Percentiles rank a stretch among this genome's conserved stretches.
phyloP scores from a whole-genome alignment of 2,888 invertebrate species.

The Trichacis sp. region DNA sequence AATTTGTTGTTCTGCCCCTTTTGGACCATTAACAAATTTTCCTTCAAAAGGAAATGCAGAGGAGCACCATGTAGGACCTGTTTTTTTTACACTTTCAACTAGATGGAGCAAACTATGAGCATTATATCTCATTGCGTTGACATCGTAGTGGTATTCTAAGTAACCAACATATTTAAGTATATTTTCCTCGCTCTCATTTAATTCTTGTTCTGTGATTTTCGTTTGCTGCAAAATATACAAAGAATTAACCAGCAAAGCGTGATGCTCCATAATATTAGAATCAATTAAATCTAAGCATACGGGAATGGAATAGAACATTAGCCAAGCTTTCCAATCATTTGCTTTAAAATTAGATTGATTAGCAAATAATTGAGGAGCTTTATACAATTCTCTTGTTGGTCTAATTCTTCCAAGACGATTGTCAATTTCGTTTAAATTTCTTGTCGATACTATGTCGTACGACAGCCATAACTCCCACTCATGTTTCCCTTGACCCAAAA shows the following conservation, averaged over 20 bases:
- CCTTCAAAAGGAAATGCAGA: background rate
- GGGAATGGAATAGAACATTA: slow-evolving; percentile 1
- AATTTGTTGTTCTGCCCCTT: slow-evolving; percentile 5
- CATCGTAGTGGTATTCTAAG: background rate
- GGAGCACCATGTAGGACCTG: background rate
- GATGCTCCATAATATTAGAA: slow-evolving; percentile 2
- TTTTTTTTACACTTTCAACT: background rate
- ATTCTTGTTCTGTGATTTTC: no score
- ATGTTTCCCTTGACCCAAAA: background rate
- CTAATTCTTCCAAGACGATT: background rate
- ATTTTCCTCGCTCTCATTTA: background rate
- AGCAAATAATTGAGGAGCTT: background rate
- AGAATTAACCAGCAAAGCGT: slow-evolving; percentile 7
- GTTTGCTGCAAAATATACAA: background rate
- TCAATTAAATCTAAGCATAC: slow-evolving; percentile 10
- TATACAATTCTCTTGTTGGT: slow-evolving; percentile 1
- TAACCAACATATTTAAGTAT: background rate
- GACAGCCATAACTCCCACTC: background rate
- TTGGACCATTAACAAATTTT: background rate
- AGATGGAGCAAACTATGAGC: background rate
- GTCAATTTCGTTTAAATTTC: background rate
- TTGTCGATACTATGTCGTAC: background rate
- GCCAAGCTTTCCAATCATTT: slow-evolving; percentile 1
- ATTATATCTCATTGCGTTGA: background rate
- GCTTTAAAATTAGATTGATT: background rate